Evolutionary conservation across 2,888 invertebrate species (phyloP).

Genomic region (Ormia ochracea): DNA sequence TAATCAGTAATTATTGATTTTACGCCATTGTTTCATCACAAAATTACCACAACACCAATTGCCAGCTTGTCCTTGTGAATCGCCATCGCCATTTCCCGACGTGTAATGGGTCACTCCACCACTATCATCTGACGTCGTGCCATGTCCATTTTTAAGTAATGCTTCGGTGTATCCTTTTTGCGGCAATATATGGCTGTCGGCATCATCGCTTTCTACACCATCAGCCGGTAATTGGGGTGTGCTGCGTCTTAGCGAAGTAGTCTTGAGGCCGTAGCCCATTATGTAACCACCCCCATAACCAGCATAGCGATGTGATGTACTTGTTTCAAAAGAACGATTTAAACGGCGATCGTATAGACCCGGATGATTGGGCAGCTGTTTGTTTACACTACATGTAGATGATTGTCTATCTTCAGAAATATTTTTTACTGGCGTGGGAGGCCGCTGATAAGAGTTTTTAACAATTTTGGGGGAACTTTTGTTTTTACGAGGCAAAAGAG

Average conservation of each 20-base stretch:
- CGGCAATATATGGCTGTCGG: constrained; percentile 41
- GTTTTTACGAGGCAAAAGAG: constrained; percentile 74
- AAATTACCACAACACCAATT: constrained; percentile 88
- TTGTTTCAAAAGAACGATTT: constrained; percentile 76
- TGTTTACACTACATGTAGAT: constrained; percentile 49
- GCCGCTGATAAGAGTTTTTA: constrained; percentile 60
- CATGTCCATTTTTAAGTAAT: constrained; percentile 60
- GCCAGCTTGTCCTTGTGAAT: constrained; percentile 74
- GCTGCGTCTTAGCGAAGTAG: constrained; percentile 74
- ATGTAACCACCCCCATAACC: constrained; percentile 71
- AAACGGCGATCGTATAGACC: constrained; percentile 76
- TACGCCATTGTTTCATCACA: constrained; percentile 85
- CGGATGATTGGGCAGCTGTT: constrained; percentile 67
- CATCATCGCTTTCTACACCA: constrained; percentile 57
- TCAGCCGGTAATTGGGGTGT: constrained; percentile 74
- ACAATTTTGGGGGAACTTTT: constrained; percentile 71
- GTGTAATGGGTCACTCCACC: background rate
- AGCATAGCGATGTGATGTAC: constrained; percentile 71
- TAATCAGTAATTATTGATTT: constrained; percentile 84
- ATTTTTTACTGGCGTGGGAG: constrained; percentile 64
- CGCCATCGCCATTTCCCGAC: constrained; percentile 66
- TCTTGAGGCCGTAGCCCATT: constrained; percentile 69
- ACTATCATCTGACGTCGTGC: background rate
- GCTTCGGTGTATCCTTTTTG: constrained; percentile 63
- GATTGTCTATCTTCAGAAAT: constrained; percentile 65